These are phyloP conservation scores for Tetragonula clypearis DNA, from an alignment of 1,140 invertebrate species.

Conservation along the genomic window DNA sequence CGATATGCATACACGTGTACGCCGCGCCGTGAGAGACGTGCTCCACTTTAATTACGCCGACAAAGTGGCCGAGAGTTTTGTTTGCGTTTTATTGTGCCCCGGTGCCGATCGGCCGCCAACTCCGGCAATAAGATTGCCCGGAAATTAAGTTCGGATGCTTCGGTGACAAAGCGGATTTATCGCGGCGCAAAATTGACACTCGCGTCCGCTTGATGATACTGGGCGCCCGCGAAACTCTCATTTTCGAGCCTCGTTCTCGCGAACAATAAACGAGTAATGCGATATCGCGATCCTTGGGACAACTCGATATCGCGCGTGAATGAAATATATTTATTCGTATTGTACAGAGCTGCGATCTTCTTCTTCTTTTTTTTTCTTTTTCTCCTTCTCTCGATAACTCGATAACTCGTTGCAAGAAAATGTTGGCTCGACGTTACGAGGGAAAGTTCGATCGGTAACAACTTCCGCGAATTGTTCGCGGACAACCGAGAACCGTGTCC, in stretches of 20 bases:
- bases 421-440: background rate
- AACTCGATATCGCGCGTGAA: no score
- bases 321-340: no score
- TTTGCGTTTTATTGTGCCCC: slow-evolving; percentile 21
- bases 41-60: slow-evolving; percentile 11
- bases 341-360: background rate
- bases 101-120: background rate
- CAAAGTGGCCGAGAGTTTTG: slow-evolving; percentile 23
- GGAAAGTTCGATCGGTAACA: background rate
- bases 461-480: background rate
- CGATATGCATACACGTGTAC: background rate
- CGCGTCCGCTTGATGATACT: background rate
- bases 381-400: no score
- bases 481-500: background rate
- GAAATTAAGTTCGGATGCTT: slow-evolving; percentile 15
- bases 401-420: background rate
- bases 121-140: slow-evolving; percentile 11
- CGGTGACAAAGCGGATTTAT: background rate
- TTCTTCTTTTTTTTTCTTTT: no score
- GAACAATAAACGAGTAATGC: no score
- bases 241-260: background rate
- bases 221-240: background rate
- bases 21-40: background rate
- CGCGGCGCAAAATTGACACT: background rate
- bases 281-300: no score